phyloP scores from a whole-genome alignment of 2,888 invertebrate species.

The Peribatodes rhomboidaria region DNA sequence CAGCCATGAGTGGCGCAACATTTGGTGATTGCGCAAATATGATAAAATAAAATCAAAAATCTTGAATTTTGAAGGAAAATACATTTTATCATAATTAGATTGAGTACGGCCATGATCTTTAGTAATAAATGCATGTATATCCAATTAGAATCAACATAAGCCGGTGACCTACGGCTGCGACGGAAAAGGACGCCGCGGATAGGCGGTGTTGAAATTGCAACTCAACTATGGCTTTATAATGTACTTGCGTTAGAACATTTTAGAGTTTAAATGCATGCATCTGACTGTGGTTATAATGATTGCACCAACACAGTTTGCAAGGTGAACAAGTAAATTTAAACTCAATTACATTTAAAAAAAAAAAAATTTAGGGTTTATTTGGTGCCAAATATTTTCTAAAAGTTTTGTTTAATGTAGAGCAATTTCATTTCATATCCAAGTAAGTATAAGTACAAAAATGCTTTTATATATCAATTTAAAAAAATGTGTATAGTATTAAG shows the following conservation, averaged over 20 bases:
- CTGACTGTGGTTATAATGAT: background rate
- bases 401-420: background rate
- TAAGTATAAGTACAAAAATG: too few relatives aligned
- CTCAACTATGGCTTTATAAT: conserved; percentile 21
- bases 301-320: conserved; percentile 3
- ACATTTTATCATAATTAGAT: conserved; percentile 34
- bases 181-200: conserved; percentile 32
- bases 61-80: conserved; percentile 35
- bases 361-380: background rate
- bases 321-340: background rate
- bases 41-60: conserved; percentile 52
- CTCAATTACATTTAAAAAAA: background rate
- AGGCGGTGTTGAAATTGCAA: conserved; percentile 31
- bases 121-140: conserved; percentile 50
- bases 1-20: conserved; percentile 66
- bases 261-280: conserved; percentile 2
- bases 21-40: conserved; percentile 62
- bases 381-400: background rate
- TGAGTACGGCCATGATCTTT: conserved; percentile 48
- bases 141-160: conserved; percentile 53
- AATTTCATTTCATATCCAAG: too few relatives aligned
- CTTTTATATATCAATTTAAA: too few relatives aligned
- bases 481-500: too few relatives aligned
- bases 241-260: conserved; percentile 13
- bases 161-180: conserved; percentile 35